Conservation (phyloP, 2,888 invertebrate genomes). For the Hoplodrina blanda region DNA sequence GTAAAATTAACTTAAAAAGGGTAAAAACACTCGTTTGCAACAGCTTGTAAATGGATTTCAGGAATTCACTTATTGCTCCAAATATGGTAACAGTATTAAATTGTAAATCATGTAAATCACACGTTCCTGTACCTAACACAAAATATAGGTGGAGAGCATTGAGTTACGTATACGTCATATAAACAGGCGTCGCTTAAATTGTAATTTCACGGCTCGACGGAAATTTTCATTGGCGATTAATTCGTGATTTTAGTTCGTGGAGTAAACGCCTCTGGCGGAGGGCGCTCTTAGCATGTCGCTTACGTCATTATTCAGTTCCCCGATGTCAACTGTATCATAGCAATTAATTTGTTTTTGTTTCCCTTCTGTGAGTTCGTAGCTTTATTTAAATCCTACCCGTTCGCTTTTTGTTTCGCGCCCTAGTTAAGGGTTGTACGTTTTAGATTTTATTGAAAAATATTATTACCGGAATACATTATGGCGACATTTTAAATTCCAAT, state of each 20-base stretch:
- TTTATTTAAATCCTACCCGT: constrained; percentile 48
- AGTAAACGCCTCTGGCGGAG: constrained; percentile 67
- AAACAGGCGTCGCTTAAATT: constrained; percentile 85
- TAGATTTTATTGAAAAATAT: constrained; percentile 26
- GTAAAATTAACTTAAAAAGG: not conserved
- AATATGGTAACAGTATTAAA: not conserved
- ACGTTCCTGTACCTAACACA: constrained; percentile 8
- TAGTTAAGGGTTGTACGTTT: constrained; percentile 42
- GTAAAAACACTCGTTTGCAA: not conserved
- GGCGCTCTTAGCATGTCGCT: constrained; percentile 69
- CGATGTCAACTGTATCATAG: constrained; percentile 61
- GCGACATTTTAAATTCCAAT: not conserved
- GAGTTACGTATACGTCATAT: constrained; percentile 71
- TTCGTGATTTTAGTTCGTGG: constrained; percentile 81
- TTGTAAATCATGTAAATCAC: constrained; percentile 16
- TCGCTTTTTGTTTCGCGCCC: constrained; percentile 26
- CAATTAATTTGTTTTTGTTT: constrained; percentile 60
- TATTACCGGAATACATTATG: constrained; percentile 2
- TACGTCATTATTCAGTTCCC: constrained; percentile 67
- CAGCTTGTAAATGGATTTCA: not conserved
- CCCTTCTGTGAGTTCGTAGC: constrained; percentile 39
- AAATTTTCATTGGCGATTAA: constrained; percentile 89
- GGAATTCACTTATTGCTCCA: not conserved
- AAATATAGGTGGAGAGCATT: constrained; percentile 39
- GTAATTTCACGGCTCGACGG: constrained; percentile 88